Evolutionary conservation across 2,888 invertebrate genomes (phyloP).

Genomic region (Latrodectus elegans): DNA sequence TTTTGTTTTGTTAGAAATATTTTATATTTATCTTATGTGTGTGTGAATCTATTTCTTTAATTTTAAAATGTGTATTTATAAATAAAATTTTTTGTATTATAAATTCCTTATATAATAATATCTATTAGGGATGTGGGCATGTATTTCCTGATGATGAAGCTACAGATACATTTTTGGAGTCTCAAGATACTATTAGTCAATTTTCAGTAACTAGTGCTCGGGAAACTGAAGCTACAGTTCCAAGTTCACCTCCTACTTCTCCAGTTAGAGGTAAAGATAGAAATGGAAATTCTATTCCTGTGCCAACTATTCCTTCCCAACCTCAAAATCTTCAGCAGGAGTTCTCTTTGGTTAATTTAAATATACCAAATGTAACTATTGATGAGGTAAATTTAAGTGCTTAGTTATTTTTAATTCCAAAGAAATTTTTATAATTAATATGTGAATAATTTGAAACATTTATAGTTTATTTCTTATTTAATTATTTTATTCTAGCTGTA

Average conservation of each 20-base stretch:
- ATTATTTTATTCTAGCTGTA: too few relatives aligned
- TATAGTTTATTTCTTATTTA: too few relatives aligned
- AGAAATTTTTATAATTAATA: background rate
- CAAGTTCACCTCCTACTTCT: slow-evolving; percentile 35
- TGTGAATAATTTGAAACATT: too few relatives aligned
- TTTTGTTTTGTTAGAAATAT: background rate
- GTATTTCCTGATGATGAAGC: slow-evolving; percentile 79
- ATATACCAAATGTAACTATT: slow-evolving; percentile 83
- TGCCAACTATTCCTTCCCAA: slow-evolving; percentile 71
- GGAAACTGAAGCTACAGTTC: slow-evolving; percentile 51
- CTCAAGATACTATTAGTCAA: slow-evolving; percentile 50
- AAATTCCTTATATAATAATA: background rate
- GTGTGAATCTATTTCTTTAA: background rate
- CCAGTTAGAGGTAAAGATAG: slow-evolving; percentile 32
- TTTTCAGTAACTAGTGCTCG: slow-evolving; percentile 38
- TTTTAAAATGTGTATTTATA: background rate
- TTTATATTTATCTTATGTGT: background rate
- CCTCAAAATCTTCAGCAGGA: slow-evolving; percentile 83
- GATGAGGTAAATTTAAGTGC: slow-evolving; percentile 74
- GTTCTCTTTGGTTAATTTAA: slow-evolving; percentile 84
- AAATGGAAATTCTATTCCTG: slow-evolving; percentile 21
- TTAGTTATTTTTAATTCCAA: background rate
- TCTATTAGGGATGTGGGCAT: slow-evolving; percentile 81
- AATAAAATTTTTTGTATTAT: background rate
- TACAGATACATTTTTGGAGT: slow-evolving; percentile 71